Conservation (phyloP, 2,113 vertebrate genomes). For the Craseonycteris thonglongyai region DNA sequence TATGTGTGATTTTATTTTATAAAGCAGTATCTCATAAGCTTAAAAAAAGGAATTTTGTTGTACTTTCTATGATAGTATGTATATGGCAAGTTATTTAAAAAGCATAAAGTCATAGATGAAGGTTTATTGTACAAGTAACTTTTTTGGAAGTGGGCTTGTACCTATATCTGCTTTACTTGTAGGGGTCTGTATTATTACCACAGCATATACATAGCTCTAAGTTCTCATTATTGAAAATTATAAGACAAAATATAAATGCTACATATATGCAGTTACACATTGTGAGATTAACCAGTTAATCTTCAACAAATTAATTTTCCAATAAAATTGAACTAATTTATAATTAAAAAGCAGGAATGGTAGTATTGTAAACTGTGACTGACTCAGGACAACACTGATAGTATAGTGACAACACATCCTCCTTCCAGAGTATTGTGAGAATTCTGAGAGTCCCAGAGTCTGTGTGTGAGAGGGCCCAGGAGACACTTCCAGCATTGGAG, state of each 20-base stretch:
- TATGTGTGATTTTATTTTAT: neutral
- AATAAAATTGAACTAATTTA: neutral
- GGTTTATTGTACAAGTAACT: neutral
- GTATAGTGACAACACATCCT: neutral
- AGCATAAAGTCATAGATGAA: neutral
- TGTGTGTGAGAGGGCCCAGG: neutral
- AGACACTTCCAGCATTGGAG: neutral
- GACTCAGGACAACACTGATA: neutral
- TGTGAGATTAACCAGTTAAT: neutral
- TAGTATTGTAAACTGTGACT: neutral
- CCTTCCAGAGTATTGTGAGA: neutral
- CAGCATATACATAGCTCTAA: neutral
- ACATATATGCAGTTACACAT: neutral
- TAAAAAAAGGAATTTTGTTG: neutral
- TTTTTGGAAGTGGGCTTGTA: neutral
- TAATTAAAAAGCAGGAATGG: conserved; percentile 16
- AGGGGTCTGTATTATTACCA: neutral
- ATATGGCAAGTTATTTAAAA: neutral
- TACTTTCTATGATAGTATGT: neutral
- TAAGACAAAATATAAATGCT: neutral
- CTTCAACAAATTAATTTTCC: conserved; percentile 22
- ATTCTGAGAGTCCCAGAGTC: neutral
- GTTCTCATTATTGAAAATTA: conserved; percentile 16
- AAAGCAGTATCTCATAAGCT: neutral
- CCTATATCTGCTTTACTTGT: neutral